Evolutionary conservation across 2,888 invertebrate species (phyloP), one percentile per base, ranked within the genome.

Genomic region (Synanthedon andrenaeformis): DNA sequence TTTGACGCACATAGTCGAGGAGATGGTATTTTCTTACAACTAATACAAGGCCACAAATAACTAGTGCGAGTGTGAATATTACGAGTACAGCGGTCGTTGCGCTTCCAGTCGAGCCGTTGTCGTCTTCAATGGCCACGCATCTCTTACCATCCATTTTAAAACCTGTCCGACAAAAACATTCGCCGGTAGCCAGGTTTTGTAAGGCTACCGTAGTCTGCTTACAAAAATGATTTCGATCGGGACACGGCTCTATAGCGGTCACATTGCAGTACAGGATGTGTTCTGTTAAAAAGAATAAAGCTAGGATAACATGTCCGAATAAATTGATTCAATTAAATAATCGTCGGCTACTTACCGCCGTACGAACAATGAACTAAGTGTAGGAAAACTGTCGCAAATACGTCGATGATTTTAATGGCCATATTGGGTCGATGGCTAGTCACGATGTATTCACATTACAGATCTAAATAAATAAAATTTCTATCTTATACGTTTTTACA

Each of bases 291-390:
- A 82, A 81, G 75, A 82, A 81, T 79, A 73, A 72, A 70, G 69
- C 67, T 69, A 63, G 66, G 69, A 75, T 76, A 74, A 75, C 70
- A 73, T 70, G 70, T 67, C 67, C 62, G 70, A 66, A 75, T 68
- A 74, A 81, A 84, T 85, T 85, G 84, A 79, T 78, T 87, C 85
- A 86, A 87, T 87, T 87, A 86, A 82, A 85, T 87, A 84, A 87
- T 85, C 72, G 86, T 74, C 66, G 64, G 61, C 64, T 74, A 79
- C 85, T 84, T 79, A 87, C 87, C 84, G 66, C 64, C 58, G 73
- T 67, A 74, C 59, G 74, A 72, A 69, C 71, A 75, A 60, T 78
- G 79, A 58, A 81, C 61, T 55, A 82, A 60, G 68, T 81, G 75
- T 58, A 86, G 59, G 62, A 79, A 62, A 63, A 86, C 64, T 52